phyloP scores from a whole-genome alignment of 1,140 invertebrate genomes.

The Ladona fulva region DNA sequence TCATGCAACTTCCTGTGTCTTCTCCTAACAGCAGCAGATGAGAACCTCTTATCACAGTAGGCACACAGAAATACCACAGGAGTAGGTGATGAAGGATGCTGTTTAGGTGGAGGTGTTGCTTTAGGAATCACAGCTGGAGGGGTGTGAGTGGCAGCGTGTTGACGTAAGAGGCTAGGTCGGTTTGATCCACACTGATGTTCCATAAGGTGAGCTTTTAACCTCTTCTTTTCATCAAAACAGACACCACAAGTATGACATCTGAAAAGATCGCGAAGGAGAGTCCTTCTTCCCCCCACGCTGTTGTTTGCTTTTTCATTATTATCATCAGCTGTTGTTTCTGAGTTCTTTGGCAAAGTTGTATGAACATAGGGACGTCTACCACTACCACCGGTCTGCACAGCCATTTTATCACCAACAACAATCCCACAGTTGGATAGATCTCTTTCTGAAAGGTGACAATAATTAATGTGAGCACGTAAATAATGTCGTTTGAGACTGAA shows the following conservation, averaged over 20 bases:
- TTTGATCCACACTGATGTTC: constrained; percentile 24
- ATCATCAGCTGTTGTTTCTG: neutral
- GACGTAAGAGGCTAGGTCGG: constrained; percentile 18
- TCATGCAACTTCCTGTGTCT: constrained; percentile 29
- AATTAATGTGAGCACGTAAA: constrained; percentile 44
- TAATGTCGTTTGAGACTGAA: constrained; percentile 48
- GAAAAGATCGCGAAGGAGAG: constrained; percentile 28
- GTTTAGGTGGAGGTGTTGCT: constrained; percentile 30
- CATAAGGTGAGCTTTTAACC: constrained; percentile 31
- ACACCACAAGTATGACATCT: constrained; percentile 36
- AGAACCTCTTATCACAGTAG: constrained; percentile 29
- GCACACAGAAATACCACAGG: constrained; percentile 25
- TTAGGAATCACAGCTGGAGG: constrained; percentile 31
- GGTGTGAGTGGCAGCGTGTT: constrained; percentile 33
- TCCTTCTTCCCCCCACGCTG: constrained; percentile 19
- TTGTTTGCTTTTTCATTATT: constrained; percentile 19
- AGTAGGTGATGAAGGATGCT: constrained; percentile 31
- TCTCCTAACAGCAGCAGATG: constrained; percentile 26
- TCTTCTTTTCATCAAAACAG: constrained; percentile 32
- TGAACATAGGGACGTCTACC: constrained; percentile 14
- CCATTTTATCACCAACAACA: constrained; percentile 19
- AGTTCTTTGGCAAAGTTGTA: constrained; percentile 12
- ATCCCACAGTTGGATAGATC: constrained; percentile 37
- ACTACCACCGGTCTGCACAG: neutral
- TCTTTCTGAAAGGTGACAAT: constrained; percentile 38